Evolutionary conservation across 2,888 invertebrate species (phyloP).

Genomic region (Orchesellides sinensis): DNA sequence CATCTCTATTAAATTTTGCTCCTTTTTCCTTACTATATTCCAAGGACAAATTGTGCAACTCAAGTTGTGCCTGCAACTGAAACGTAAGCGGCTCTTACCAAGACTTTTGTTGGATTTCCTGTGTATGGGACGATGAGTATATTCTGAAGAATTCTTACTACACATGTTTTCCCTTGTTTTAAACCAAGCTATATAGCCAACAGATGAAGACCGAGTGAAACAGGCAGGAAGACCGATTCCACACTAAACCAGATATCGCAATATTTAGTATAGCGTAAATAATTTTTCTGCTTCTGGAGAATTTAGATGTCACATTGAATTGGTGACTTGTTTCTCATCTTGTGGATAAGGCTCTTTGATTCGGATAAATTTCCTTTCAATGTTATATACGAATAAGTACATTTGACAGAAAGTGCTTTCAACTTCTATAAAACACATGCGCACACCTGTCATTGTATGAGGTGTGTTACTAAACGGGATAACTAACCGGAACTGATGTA

Average conservation of each 20-base stretch:
- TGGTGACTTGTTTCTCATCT: neutral
- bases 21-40: neutral
- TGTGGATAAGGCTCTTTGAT: neutral
- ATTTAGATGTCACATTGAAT: neutral
- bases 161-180: too few species aligned
- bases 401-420: too few species aligned
- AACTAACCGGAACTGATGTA: neutral
- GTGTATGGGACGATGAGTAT: constrained; percentile 8
- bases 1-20: neutral
- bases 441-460: too few species aligned
- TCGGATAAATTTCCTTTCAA: neutral
- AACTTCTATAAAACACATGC: too few species aligned
- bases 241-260: too few species aligned
- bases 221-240: too few species aligned
- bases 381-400: neutral
- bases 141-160: neutral
- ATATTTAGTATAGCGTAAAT: too few species aligned
- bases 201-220: too few species aligned
- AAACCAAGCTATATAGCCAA: too few species aligned
- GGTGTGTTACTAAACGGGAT: neutral
- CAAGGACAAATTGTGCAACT: constrained; percentile 16
- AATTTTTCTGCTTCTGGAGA: too few species aligned
- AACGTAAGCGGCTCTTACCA: constrained; percentile 17
- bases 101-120: constrained; percentile 11
- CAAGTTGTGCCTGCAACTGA: constrained; percentile 35